Base-by-base conservation (phyloP, 2,797 vertebrate species). In the Amblyopsis hoosieri region DNA sequence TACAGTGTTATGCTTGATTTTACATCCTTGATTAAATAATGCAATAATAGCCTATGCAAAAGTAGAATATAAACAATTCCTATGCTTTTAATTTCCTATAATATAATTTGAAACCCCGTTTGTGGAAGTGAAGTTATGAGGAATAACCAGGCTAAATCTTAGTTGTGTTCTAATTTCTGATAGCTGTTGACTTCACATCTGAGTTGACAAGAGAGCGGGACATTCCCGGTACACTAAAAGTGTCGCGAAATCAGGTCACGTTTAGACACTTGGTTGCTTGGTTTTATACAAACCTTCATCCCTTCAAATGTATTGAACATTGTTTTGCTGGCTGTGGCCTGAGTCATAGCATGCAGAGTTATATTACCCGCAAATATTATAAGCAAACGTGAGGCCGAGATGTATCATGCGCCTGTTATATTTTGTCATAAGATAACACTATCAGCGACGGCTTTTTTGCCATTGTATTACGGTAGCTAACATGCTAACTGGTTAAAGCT, bases 271-370 rank as follows among this genome's bases (percentile, higher is more conserved):
- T 42, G 8, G 9, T 42, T 42, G 37, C 37, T 42, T 42, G 2
- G 15, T 29, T 23, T 62, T 19, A 29, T 29, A 29, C 23, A 29
- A 29, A 29, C 23, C 23, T 29, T 29, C 23, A 29, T 29, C 29
- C 7, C 1, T 57, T 2, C 0, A 47, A 8, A 11, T 12, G 50
- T 31, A 45, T 53, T 13, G 14, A 29, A 29, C 12, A 29, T 17
- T 42, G 69, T 10, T 5, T 42, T 42, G 37, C 37, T 42, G 37
- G 8, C 9, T 75, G 81, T 69, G 29, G 11, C 23, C 23, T 29
- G 23, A 11, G 3, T 19, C 52, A 54, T 10, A 69, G 85, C 77
- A 72, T 80, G 37, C 12, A 6, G 71, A 83, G 76, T 81, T 64
- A 45, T 54, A 60, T 71, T 79, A 68, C 78, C 12, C 17, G 37